These are phyloP conservation scores for Dolichoris vasculosae DNA, from an alignment of 1,140 invertebrate species.

Conservation along the genomic window DNA sequence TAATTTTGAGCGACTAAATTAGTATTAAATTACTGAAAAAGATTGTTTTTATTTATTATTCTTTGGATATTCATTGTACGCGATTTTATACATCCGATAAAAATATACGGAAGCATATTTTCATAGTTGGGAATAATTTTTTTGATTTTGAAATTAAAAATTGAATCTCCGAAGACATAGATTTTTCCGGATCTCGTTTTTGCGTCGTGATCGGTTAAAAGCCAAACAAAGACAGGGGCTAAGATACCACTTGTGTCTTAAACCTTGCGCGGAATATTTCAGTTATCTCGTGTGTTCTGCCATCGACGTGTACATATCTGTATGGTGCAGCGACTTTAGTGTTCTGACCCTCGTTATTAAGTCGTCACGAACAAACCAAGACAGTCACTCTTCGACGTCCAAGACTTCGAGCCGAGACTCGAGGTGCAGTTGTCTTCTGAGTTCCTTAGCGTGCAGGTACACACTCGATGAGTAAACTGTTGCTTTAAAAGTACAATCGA, in stretches of 20 bases:
- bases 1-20: no score
- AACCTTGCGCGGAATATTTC: not conserved
- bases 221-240: not conserved
- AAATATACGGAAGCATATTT: no score
- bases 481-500: not conserved
- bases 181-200: not conserved
- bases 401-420: not conserved
- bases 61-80: no score
- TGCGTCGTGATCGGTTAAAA: not conserved
- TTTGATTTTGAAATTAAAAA: no score
- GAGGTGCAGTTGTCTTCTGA: not conserved
- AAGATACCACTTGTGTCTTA: not conserved
- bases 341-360: slow-evolving; percentile 36
- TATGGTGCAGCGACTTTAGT: not conserved
- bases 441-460: not conserved
- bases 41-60: no score
- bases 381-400: slow-evolving; percentile 20
- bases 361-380: slow-evolving; percentile 30
- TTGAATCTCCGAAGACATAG: not conserved
- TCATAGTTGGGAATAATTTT: no score
- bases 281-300: not conserved
- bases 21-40: no score
- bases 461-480: not conserved
- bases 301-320: slow-evolving; percentile 1
- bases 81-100: no score